These are phyloP conservation scores for Protaetia brevitarsis DNA, from an alignment of 1,140 invertebrate genomes.

Conservation along the genomic window DNA sequence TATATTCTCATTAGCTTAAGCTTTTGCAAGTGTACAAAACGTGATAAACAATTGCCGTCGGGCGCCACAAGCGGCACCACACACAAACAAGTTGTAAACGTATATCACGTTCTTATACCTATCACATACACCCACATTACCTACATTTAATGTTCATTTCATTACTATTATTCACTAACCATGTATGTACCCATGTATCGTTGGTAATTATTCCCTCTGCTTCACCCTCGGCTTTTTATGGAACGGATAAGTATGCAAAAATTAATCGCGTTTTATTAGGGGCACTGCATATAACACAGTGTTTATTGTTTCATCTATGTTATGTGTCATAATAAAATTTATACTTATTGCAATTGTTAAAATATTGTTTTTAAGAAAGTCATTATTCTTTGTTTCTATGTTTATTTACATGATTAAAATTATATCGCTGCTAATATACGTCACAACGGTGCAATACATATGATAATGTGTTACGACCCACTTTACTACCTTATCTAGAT, in stretches of 20 bases:
- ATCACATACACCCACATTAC: not conserved
- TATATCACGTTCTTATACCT: not conserved
- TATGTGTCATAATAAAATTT: too few relatives aligned
- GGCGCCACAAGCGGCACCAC: not conserved
- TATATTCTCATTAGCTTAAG: not conserved
- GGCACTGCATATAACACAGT: not conserved
- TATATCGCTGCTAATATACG: too few relatives aligned
- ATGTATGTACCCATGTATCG: not conserved
- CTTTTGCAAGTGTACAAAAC: not conserved
- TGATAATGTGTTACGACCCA: too few relatives aligned
- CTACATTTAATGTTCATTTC: not conserved
- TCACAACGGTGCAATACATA: too few relatives aligned
- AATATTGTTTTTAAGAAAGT: too few relatives aligned
- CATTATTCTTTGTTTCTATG: too few relatives aligned
- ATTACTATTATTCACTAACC: not conserved
- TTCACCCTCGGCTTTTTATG: not conserved
- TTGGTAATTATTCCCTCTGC: not conserved
- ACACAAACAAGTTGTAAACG: not conserved
- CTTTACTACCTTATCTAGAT: too few relatives aligned
- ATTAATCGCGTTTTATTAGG: not conserved
- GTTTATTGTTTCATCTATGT: too few relatives aligned
- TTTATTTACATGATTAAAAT: too few relatives aligned
- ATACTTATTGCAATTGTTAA: too few relatives aligned
- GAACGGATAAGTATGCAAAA: not conserved
- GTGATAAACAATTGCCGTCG: not conserved